phyloP scores from a whole-genome alignment of 2,113 vertebrate species.

The Ranitomeya imitator region DNA sequence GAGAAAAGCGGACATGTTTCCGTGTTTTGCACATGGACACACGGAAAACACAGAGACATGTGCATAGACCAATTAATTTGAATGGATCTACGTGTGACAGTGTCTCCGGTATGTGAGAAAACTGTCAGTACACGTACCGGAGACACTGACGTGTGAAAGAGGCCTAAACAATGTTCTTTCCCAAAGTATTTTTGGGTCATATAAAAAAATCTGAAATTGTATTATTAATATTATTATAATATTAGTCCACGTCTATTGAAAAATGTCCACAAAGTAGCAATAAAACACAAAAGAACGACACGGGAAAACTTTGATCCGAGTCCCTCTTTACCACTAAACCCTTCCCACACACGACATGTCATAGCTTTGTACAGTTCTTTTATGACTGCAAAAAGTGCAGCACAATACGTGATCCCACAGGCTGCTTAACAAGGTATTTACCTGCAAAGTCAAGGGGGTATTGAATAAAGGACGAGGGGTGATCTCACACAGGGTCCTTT shows the following conservation, averaged over 20 bases:
- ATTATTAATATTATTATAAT: neutral
- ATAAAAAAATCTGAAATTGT: neutral
- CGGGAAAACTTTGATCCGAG: neutral
- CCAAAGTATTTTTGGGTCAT: neutral
- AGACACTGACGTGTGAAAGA: too few species aligned
- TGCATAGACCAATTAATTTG: too few species aligned
- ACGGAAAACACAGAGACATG: too few species aligned
- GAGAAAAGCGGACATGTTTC: too few species aligned
- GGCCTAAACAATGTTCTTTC: neutral
- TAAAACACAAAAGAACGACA: neutral
- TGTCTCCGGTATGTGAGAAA: too few species aligned
- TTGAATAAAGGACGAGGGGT: neutral
- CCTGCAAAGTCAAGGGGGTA: conserved; percentile 3
- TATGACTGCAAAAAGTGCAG: neutral
- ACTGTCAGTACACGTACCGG: too few species aligned
- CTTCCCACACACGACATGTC: conserved; percentile 15
- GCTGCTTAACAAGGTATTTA: neutral
- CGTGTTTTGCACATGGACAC: too few species aligned
- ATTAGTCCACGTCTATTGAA: neutral
- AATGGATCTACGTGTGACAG: too few species aligned
- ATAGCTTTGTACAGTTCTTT: neutral
- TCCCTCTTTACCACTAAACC: neutral
- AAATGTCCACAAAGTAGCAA: neutral
- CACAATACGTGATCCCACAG: neutral
- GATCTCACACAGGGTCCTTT: neutral